Conservation (phyloP, 2,113 vertebrate genomes). For the human (Homo sapiens) region DNA sequence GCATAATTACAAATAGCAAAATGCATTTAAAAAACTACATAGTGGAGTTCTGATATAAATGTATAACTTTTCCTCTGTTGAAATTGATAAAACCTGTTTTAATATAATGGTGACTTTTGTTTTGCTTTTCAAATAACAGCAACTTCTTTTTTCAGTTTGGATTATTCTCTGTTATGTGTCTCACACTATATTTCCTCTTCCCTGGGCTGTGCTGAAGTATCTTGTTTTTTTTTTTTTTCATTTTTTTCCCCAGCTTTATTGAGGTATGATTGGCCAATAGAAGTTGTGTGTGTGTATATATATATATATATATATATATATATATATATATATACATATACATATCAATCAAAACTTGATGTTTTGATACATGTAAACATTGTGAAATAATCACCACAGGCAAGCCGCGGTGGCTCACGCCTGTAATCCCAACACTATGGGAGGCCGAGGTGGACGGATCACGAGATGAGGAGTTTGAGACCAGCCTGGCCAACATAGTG, state of each 20-base stretch:
- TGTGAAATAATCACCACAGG: not conserved
- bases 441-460: no score
- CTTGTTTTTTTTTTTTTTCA: not conserved
- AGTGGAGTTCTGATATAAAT: not conserved
- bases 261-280: not conserved
- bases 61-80: not conserved
- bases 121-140: not conserved
- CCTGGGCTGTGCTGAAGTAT: not conserved
- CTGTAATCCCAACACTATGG: no score
- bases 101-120: not conserved
- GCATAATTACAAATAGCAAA: not conserved
- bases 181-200: not conserved
- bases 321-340: no score
- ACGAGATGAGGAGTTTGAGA: no score
- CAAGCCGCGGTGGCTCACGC: no score
- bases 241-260: not conserved
- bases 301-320: no score
- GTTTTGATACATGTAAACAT: not conserved
- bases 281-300: not conserved
- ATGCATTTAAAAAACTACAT: not conserved
- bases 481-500: no score
- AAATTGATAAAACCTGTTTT: not conserved
- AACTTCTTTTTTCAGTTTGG: not conserved
- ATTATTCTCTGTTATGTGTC: no score
- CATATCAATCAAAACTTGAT: no score